Conservation (phyloP, 2,888 invertebrate species). For the Antheraea yamamai region DNA sequence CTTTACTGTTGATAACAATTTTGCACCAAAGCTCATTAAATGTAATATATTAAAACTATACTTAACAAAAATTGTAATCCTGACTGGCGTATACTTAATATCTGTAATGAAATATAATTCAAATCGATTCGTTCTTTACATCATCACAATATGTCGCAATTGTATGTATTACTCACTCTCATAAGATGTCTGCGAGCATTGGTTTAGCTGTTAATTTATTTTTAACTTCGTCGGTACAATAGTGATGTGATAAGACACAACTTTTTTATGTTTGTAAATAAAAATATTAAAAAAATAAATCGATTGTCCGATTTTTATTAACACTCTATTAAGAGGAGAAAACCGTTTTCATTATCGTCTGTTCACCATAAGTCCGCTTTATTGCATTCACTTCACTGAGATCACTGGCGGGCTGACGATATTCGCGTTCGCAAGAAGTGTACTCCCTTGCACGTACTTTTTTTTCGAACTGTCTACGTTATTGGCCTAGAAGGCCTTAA, state of each 20-base stretch:
- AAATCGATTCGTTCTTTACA: background rate
- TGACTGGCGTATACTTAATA: background rate
- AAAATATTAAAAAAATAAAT: conserved; percentile 48
- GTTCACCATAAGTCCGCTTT: background rate
- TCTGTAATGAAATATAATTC: background rate
- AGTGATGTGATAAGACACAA: conserved; percentile 75
- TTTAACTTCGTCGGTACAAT: conserved; percentile 64
- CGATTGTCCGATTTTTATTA: conserved; percentile 42
- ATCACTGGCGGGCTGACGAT: too few species aligned
- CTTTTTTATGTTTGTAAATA: conserved; percentile 75
- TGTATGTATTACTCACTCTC: background rate
- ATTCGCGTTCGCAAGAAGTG: too few species aligned
- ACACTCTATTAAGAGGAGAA: background rate
- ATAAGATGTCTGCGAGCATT: background rate
- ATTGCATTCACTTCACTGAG: too few species aligned
- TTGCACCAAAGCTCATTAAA: background rate
- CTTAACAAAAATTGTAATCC: background rate
- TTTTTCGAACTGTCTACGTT: too few species aligned
- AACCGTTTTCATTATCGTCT: background rate
- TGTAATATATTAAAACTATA: background rate
- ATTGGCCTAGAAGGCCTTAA: too few species aligned
- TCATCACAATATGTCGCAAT: background rate
- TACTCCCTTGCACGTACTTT: too few species aligned
- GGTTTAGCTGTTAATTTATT: conserved; percentile 62
- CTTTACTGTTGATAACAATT: background rate